These are phyloP conservation scores for Benitochromis conjunctus DNA, from an alignment of 2,113 vertebrate genomes.

Conservation along the genomic window DNA sequence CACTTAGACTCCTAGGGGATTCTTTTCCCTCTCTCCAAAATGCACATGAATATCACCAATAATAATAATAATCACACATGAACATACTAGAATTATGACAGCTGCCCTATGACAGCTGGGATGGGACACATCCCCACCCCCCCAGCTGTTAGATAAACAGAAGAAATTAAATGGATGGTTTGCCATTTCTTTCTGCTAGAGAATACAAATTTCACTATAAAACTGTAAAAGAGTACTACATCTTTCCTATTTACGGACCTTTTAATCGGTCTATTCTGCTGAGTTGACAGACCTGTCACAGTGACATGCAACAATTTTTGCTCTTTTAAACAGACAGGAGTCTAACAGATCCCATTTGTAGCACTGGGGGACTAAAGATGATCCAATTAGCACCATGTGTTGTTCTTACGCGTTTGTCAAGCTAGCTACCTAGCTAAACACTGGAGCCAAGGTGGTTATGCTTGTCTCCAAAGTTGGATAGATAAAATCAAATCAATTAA, in stretches of 20 bases:
- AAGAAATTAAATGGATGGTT: background rate
- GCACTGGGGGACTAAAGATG: background rate
- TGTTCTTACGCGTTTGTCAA: background rate
- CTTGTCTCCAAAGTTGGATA: background rate
- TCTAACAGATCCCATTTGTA: background rate
- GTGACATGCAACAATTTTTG: background rate
- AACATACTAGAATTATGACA: background rate
- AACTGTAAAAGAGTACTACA: background rate
- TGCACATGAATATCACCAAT: background rate
- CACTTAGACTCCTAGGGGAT: background rate
- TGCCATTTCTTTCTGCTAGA: background rate
- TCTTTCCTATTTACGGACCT: background rate
- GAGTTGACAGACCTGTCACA: background rate
- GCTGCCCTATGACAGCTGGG: background rate
- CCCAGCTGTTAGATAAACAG: background rate
- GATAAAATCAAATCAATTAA: background rate
- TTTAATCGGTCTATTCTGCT: background rate
- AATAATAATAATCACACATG: background rate
- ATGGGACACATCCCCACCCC: background rate
- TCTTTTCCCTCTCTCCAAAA: background rate
- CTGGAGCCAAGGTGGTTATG: background rate
- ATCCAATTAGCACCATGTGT: background rate
- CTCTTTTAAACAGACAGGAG: background rate
- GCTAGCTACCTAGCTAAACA: background rate
- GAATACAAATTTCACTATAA: background rate